Evolutionary conservation across 1,140 invertebrate species (phyloP), one percentile per base, ranked within the genome.

Genomic region (Physella acuta): DNA sequence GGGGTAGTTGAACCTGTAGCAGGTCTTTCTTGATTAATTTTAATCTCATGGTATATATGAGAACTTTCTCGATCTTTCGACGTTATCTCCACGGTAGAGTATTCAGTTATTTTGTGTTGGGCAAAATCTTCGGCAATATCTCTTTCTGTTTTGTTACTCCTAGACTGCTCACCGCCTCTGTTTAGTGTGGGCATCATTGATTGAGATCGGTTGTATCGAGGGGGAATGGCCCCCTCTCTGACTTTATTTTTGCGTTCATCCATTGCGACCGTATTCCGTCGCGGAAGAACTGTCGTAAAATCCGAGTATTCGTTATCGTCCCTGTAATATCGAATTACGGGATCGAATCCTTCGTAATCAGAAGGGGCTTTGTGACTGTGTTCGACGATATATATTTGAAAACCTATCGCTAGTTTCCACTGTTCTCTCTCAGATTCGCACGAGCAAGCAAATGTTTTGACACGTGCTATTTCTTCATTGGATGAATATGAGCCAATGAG

Each of bases 361-460:
- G 30, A 3, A 3, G 5, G 56, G 1, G 5, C 5, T 58, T 58
- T 58, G 0, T 30, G 31, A 16, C 33, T 58, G 3, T 34, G 4
- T 14, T 58, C 36, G 5, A 33, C 56, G 3, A 33, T n/a, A 34
- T 58, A 58, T 20, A 58, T 31, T 17, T 58, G 56, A 34, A 20
- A 34, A 17, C 36, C 36, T 58, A 58, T 58, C 4, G 56, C 56
- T 16, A 3, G 33, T 34, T 34, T 58, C 56, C 56, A 58, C 31
- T 4, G 8, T 33, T 58, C 36, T 16, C 56, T 58, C 17, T 58
- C 56, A 3, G 28, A 30, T 30, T 58, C 56, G 24, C 30, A n/a
- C 30, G 26, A 17, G 56, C 56, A 58, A 2, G 56, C 56, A 58
- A 58, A 58, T 3, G 56, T 58, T n/a, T 58, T 58, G 16, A n/a